Percentiles rank a stretch among this genome's conserved stretches.
These are phyloP conservation scores for Periplaneta americana DNA, from an alignment of 1,140 invertebrate genomes.

Conservation along the genomic window DNA sequence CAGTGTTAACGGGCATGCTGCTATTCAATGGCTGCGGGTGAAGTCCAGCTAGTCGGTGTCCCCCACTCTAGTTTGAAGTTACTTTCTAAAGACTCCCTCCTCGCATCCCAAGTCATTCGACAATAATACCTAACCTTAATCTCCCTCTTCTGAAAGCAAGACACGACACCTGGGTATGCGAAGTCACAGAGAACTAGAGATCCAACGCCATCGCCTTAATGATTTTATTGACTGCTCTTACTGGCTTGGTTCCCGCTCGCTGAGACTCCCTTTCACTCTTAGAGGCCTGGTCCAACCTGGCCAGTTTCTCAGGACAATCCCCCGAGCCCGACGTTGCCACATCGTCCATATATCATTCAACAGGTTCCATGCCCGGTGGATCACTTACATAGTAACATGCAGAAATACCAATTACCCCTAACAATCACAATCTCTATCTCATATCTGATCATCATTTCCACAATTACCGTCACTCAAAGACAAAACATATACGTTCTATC, in stretches of 20 bases:
- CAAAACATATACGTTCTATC: too few species aligned
- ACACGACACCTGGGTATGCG: conserved; percentile 11
- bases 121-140: neutral
- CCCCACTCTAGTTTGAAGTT: neutral
- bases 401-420: too few species aligned
- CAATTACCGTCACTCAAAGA: too few species aligned
- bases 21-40: neutral
- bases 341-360: neutral
- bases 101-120: neutral
- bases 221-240: conserved; percentile 17
- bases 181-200: neutral
- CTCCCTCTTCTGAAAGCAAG: neutral
- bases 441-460: too few species aligned
- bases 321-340: neutral
- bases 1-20: too few species aligned
- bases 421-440: too few species aligned
- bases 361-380: neutral
- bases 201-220: conserved; percentile 6
- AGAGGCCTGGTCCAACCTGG: too few species aligned
- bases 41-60: neutral
- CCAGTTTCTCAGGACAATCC: too few species aligned
- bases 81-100: neutral
- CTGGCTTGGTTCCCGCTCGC: too few species aligned
- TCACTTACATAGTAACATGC: too few species aligned
- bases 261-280: neutral